Evolutionary conservation across 2,888 invertebrate genomes (phyloP).

Genomic region (Dendrolimus pini): DNA sequence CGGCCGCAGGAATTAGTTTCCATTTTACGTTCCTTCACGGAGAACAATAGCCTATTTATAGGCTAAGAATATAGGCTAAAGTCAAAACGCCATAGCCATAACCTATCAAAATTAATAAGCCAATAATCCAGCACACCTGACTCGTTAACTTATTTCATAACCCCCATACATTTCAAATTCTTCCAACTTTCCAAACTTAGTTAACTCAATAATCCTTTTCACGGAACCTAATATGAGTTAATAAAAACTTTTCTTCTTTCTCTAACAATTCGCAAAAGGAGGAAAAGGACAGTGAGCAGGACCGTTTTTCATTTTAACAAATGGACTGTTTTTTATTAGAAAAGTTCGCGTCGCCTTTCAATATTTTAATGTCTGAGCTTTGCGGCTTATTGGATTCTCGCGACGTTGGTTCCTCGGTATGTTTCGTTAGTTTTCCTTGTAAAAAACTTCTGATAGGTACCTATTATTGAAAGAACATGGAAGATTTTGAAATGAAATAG

Average conservation of each 20-base stretch:
- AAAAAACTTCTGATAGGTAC: too few relatives aligned
- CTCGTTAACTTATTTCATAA: neutral
- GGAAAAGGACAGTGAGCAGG: constrained; percentile 20
- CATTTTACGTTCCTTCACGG: too few relatives aligned
- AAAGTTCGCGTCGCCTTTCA: constrained; percentile 48
- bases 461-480: too few relatives aligned
- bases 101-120: too few relatives aligned
- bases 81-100: too few relatives aligned
- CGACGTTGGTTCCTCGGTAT: neutral
- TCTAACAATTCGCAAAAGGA: constrained; percentile 1
- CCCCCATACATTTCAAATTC: neutral
- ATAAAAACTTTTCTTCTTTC: constrained; percentile 11
- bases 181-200: neutral
- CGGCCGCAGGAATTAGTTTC: too few relatives aligned
- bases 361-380: constrained; percentile 40
- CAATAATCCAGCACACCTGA: neutral
- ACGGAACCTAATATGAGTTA: neutral
- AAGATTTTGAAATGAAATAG: too few relatives aligned
- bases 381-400: constrained; percentile 44
- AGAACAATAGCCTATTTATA: too few relatives aligned
- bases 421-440: neutral
- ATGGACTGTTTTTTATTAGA: constrained; percentile 52
- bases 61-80: too few relatives aligned
- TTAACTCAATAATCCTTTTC: neutral
- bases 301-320: constrained; percentile 51